Conservation (phyloP, 2,797 vertebrate species). For the Rhinatrema bivittatum region DNA sequence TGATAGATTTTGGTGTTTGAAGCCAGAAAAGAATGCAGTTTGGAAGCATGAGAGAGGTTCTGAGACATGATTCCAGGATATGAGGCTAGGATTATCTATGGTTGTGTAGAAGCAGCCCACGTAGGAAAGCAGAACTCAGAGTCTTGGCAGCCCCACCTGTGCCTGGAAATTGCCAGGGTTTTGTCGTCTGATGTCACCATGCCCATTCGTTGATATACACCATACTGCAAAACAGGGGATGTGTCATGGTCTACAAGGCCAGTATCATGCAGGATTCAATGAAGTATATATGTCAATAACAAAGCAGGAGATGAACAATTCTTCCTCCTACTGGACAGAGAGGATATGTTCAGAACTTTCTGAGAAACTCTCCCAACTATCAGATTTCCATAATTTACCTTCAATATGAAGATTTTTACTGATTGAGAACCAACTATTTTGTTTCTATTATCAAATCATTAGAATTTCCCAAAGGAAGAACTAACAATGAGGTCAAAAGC, state of each 20-base stretch:
- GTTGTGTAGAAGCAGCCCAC: too few species aligned
- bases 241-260: slow-evolving; percentile 6
- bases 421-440: slow-evolving; percentile 27
- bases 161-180: too few species aligned
- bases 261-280: too few species aligned
- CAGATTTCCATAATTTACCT: slow-evolving; percentile 61
- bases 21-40: slow-evolving; percentile 42
- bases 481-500: slow-evolving; percentile 15
- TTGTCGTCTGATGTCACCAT: slow-evolving; percentile 31
- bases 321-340: slow-evolving; percentile 32
- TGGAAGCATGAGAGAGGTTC: slow-evolving; percentile 37
- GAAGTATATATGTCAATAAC: too few species aligned
- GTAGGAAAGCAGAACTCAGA: too few species aligned
- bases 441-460: slow-evolving; percentile 26
- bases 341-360: slow-evolving; percentile 15
- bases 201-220: too few species aligned
- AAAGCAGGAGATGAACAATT: slow-evolving; percentile 40
- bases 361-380: slow-evolving; percentile 28
- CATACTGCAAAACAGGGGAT: slow-evolving; percentile 4
- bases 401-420: slow-evolving; percentile 66
- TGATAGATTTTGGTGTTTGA: slow-evolving; percentile 37
- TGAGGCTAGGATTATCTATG: too few species aligned
- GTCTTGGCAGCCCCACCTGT: slow-evolving; percentile 34
- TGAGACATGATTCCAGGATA: too few species aligned
- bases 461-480: slow-evolving; percentile 33